Base-by-base conservation (phyloP, 2,888 invertebrate species). In the Heteromurus nitidus region DNA sequence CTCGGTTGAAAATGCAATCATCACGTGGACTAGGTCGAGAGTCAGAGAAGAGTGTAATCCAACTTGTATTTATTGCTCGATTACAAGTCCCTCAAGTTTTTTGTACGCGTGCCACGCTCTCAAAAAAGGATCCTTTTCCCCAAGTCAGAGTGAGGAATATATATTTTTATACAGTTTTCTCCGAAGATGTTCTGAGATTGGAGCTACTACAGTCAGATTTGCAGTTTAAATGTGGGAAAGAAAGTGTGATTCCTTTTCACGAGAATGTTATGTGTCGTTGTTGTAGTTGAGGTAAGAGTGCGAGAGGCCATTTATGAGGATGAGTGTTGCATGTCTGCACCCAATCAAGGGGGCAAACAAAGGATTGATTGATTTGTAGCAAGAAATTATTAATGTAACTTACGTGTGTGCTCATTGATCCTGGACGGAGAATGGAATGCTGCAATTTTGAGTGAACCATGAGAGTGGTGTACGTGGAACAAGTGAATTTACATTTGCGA, bases 391-490 rank as follows among this genome's bases (percentile, higher is more conserved):
- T n/a, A n/a, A n/a, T 24, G 22, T 42, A 3, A 77, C 82, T 77
- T 77, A 82, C 82, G n/a, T 73, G 73, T 20, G 60, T 42, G 36
- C 53, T 53, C 36, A 68, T 36, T 44, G 72, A 68, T 69, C 72
- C 73, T 44, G 83, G 80, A 73, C 82, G 77, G 73, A 79, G n/a
- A 70, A 68, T 58, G 58, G 84, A 82, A 72, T 87, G 87, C 36
- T 85, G 87, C 26, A 87, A 64, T 80, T 85, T 85, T 58, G 79
- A 83, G 69, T 87, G 87, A 73, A 87, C 85, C 73, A 86, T 80
- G 31, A 86, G 84, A 67, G 68, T 85, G 42, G 85, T 85, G 82
- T 87, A 87, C 44, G 83, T 84, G 55, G 68, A 69, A 60, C 81
- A 77, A 9, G 82, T 76, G 65, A 87, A 87, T 81, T 84, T 85